A percentile compares a stretch with the other conserved stretches of the same genome.
Evolutionary conservation across 2,113 vertebrate genomes (phyloP).

Genomic region (Rallus limicola): DNA sequence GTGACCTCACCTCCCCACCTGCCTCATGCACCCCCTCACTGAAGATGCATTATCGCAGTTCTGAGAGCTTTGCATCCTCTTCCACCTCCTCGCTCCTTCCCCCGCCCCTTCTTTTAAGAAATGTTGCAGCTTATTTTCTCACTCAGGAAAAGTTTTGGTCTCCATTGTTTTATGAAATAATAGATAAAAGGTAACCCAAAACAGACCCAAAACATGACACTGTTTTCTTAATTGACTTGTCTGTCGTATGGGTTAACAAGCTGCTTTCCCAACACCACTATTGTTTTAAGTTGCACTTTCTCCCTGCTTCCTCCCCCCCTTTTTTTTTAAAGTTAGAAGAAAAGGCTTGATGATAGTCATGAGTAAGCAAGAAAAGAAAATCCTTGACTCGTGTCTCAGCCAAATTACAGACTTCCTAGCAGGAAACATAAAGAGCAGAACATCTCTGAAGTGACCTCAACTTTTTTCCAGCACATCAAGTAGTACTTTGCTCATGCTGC

Average conservation of each 20-base stretch:
- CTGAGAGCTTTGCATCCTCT: neutral
- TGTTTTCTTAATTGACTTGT: neutral
- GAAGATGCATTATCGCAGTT: neutral
- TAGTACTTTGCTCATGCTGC: neutral
- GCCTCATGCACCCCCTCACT: accelerated
- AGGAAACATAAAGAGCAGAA: neutral
- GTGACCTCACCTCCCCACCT: neutral
- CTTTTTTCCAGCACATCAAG: neutral
- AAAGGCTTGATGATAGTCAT: slow-evolving; percentile 2
- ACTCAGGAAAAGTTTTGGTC: neutral
- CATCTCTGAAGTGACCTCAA: neutral
- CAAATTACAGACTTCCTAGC: slow-evolving; percentile 52
- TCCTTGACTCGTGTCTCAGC: neutral
- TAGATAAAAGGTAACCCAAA: neutral
- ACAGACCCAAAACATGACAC: neutral
- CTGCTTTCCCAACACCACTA: neutral
- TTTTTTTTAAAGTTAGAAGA: neutral
- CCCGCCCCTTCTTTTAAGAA: neutral
- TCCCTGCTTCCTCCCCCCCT: accelerated
- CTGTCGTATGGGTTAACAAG: neutral
- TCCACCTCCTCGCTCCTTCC: neutral
- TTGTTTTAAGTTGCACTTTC: neutral
- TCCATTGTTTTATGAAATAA: neutral
- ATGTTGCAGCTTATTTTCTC: neutral
- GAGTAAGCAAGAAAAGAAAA: slow-evolving; percentile 36